Conservation (phyloP, 1,140 invertebrate species). For the Drosophila prosaltans region DNA sequence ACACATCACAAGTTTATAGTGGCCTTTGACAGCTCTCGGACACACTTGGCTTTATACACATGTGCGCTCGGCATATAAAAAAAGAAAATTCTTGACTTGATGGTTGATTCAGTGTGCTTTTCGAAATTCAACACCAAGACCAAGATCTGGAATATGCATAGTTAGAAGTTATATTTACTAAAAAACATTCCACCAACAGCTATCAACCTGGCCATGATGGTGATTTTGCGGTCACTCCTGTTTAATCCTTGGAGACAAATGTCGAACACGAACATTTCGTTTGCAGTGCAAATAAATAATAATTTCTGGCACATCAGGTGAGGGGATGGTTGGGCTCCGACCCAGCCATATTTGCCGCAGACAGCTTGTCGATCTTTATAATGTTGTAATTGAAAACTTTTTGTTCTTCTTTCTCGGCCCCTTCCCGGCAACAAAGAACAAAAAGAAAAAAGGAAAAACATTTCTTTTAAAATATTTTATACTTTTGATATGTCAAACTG, state of each 20-base stretch:
- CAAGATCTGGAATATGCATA: neutral
- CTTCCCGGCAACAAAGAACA: slow-evolving; percentile 5
- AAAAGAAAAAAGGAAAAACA: slow-evolving; percentile 45
- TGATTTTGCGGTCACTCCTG: slow-evolving; percentile 82
- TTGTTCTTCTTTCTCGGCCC: slow-evolving; percentile 36
- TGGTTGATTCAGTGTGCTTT: neutral
- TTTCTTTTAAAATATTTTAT: slow-evolving; percentile 80
- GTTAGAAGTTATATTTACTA: neutral
- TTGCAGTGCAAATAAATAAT: slow-evolving; percentile 81
- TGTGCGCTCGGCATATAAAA: neutral
- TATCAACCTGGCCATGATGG: slow-evolving; percentile 59
- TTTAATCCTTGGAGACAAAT: slow-evolving; percentile 82
- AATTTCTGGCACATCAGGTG: slow-evolving; percentile 65
- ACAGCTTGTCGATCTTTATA: slow-evolving; percentile 83
- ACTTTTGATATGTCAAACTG: slow-evolving; percentile 77
- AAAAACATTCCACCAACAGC: slow-evolving; percentile 1
- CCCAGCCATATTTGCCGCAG: slow-evolving; percentile 73
- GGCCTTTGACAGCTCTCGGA: slow-evolving; percentile 82
- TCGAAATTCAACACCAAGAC: neutral
- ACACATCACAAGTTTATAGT: slow-evolving; percentile 83
- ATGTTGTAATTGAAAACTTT: slow-evolving; percentile 83
- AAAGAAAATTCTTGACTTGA: slow-evolving; percentile 39
- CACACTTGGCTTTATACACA: slow-evolving; percentile 54
- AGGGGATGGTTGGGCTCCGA: slow-evolving; percentile 33
- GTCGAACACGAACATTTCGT: slow-evolving; percentile 79